Percentiles rank a stretch among this genome's conserved stretches.
Evolutionary conservation across 2,888 invertebrate species (phyloP).

Genomic region (Mactromeris polynyma): DNA sequence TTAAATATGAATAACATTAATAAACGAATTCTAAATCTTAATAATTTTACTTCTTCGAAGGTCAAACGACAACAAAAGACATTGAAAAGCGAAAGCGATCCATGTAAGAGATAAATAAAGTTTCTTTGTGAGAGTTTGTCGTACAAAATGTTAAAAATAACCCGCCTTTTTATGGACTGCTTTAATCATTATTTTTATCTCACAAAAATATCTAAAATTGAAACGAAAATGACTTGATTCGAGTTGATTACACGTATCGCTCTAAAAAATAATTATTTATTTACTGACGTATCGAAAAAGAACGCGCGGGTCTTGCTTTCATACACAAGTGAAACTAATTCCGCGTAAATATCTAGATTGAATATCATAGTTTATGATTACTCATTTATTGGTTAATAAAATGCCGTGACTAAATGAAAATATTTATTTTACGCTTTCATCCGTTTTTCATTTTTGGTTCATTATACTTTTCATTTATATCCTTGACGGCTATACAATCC

Average conservation of each 20-base stretch:
- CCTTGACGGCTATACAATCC: conserved; percentile 27
- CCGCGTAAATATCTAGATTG: conserved; percentile 33
- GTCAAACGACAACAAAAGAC: not conserved
- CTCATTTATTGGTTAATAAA: not conserved
- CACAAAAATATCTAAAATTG: not conserved
- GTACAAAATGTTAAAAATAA: not conserved
- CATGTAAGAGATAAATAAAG: not conserved
- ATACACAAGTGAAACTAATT: not conserved
- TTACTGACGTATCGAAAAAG: not conserved
- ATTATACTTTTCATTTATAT: conserved; percentile 23
- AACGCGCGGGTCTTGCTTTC: not conserved
- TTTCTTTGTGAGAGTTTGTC: not conserved
- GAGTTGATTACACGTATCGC: not conserved
- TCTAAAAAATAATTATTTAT: not conserved
- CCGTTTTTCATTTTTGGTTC: conserved; percentile 42
- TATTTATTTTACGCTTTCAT: conserved; percentile 41
- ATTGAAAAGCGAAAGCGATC: not conserved
- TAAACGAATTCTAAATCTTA: not conserved
- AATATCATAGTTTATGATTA: conserved; percentile 27
- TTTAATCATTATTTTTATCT: not conserved
- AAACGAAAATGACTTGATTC: conserved; percentile 11
- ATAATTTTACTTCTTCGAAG: conserved; percentile 1
- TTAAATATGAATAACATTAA: not conserved
- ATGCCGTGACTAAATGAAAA: conserved; percentile 28
- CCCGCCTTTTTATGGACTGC: not conserved